These are phyloP conservation scores for Dione vanillae DNA, from an alignment of 2,888 invertebrate genomes.

Conservation along the genomic window DNA sequence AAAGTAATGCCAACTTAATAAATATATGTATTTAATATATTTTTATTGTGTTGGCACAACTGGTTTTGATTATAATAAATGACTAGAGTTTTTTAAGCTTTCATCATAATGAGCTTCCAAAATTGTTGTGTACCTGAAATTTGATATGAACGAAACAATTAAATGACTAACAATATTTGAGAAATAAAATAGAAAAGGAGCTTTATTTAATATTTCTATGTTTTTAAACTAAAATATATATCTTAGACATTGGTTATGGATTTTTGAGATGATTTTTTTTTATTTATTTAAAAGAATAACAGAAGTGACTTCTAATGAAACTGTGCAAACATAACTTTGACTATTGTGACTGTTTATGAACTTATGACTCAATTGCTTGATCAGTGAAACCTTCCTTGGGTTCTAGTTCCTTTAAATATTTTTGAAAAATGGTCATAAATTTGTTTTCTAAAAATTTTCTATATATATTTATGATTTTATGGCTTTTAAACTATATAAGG, in stretches of 20 bases:
- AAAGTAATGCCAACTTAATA: constrained; percentile 1
- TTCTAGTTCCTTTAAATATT: too few species aligned
- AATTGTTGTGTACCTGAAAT: constrained; percentile 22
- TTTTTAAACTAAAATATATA: background rate
- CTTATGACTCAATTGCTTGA: too few species aligned
- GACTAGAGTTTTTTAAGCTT: constrained; percentile 4
- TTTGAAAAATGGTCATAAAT: background rate
- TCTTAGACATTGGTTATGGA: background rate
- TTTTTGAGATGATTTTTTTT: background rate
- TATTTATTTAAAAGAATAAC: background rate
- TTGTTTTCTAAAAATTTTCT: background rate
- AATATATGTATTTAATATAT: background rate
- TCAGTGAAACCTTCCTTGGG: too few species aligned
- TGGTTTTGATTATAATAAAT: background rate
- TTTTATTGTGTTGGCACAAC: background rate
- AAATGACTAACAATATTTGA: background rate
- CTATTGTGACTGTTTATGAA: too few species aligned
- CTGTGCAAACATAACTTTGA: too few species aligned
- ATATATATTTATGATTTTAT: too few species aligned
- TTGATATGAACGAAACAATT: constrained; percentile 1
- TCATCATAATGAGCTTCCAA: constrained; percentile 10
- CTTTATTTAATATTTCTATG: background rate
- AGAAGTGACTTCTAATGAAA: background rate
- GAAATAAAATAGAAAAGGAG: too few species aligned
- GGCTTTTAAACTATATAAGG: too few species aligned